phyloP scores from a whole-genome alignment of 2,888 invertebrate species.

The Ornithoptera priamus region DNA sequence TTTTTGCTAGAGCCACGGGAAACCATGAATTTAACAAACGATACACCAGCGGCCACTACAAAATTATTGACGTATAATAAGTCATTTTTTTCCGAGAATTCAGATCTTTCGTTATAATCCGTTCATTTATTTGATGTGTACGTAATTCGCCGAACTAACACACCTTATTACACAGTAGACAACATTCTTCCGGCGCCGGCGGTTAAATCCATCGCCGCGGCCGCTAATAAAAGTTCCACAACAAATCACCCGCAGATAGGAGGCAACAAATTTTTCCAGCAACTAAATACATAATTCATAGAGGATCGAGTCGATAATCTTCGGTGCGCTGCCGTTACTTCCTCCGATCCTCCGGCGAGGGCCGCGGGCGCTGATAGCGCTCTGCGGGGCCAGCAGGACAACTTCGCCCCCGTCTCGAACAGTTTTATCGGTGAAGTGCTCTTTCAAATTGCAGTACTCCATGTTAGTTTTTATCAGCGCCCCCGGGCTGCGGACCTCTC shows the following conservation, averaged over 20 bases:
- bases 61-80: too few relatives aligned
- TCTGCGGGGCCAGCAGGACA: conserved; percentile 64
- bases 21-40: too few relatives aligned
- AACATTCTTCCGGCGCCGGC: too few relatives aligned
- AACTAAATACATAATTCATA: conserved; percentile 74
- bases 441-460: conserved; percentile 59
- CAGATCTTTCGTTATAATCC: too few relatives aligned
- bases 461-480: conserved; percentile 66
- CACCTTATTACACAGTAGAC: too few relatives aligned
- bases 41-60: too few relatives aligned
- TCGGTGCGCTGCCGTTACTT: conserved; percentile 41
- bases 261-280: conserved; percentile 51
- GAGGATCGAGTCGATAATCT: conserved; percentile 49
- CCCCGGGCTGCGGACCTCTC: conserved; percentile 51
- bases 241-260: conserved; percentile 46
- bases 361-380: conserved; percentile 45
- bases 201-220: background rate
- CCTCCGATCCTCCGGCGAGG: conserved; percentile 35
- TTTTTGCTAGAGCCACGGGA: too few relatives aligned
- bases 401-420: conserved; percentile 64
- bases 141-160: too few relatives aligned
- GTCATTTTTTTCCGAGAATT: too few relatives aligned
- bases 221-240: conserved; percentile 41
- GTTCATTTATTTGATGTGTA: too few relatives aligned
- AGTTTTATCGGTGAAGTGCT: conserved; percentile 56